These are phyloP conservation scores for Novumbra hubbsi DNA, from an alignment of 2,797 vertebrate species.

Conservation along the genomic window DNA sequence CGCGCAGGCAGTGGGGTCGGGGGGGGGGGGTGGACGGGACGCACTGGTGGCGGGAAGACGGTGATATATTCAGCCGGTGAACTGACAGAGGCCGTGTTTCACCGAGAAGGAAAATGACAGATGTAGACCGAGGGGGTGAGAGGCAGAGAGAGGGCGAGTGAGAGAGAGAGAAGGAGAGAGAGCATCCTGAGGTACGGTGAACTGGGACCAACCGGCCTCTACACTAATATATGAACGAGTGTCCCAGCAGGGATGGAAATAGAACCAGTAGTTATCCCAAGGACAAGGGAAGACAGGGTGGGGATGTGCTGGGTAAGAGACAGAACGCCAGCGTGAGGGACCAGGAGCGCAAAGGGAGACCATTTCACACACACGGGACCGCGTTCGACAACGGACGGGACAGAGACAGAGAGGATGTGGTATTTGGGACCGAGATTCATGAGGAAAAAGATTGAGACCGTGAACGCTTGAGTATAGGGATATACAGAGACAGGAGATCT, in stretches of 20 bases:
- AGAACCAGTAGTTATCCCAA: slow-evolving; percentile 24
- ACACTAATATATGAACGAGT: slow-evolving; percentile 64
- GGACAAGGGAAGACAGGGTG: slow-evolving; percentile 24
- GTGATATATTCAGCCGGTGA: slow-evolving; percentile 60
- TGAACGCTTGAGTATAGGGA: slow-evolving; percentile 11
- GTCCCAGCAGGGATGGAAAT: slow-evolving; percentile 54
- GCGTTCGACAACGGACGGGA: background rate
- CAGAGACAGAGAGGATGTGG: background rate
- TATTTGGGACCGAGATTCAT: slow-evolving; percentile 10
- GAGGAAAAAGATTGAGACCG: slow-evolving; percentile 22
- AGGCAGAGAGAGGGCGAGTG: background rate
- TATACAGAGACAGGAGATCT: slow-evolving; percentile 13
- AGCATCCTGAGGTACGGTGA: slow-evolving; percentile 65
- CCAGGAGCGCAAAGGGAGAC: slow-evolving; percentile 11
- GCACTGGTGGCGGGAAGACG: slow-evolving; percentile 28
- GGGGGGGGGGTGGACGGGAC: background rate
- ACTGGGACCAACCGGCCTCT: slow-evolving; percentile 69
- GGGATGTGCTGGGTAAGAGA: background rate
- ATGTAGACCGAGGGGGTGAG: slow-evolving; percentile 46
- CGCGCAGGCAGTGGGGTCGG: slow-evolving; percentile 30
- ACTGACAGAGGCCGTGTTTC: slow-evolving; percentile 72
- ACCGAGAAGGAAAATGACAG: slow-evolving; percentile 66
- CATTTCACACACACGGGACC: background rate
- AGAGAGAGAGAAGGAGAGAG: background rate
- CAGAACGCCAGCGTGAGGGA: slow-evolving; percentile 11